Conservation (phyloP, 2,888 invertebrate species). For the Eremobia ochroleuca region DNA sequence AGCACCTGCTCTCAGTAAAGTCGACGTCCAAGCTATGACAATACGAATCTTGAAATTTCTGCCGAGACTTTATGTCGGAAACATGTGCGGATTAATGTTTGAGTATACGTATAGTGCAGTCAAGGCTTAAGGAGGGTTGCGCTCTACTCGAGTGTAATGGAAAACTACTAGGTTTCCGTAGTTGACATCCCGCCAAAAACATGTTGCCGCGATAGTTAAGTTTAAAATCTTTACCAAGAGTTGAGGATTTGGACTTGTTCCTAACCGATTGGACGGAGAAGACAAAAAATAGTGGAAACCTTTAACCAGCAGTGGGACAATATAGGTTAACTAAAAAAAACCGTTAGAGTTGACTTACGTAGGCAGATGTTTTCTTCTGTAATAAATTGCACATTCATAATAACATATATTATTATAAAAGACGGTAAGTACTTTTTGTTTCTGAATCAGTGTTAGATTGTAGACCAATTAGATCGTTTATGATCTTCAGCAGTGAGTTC, state of each 20-base stretch:
- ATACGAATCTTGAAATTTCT: not conserved
- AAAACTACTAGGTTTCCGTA: conserved; percentile 10
- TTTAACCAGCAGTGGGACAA: no score
- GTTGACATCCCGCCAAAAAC: not conserved
- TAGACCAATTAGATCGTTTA: not conserved
- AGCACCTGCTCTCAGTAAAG: conserved; percentile 1
- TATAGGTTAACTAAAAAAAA: no score
- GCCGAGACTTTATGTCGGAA: conserved; percentile 10
- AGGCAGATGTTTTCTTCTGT: not conserved
- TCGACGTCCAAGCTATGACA: not conserved
- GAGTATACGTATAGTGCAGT: conserved; percentile 4
- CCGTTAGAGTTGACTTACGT: not conserved
- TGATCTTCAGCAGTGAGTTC: not conserved
- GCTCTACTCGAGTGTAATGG: conserved; percentile 19
- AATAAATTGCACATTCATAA: not conserved
- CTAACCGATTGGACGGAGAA: no score
- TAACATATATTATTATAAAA: not conserved
- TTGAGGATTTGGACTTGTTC: no score
- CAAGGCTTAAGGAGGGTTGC: conserved; percentile 1
- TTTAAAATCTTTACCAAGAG: no score
- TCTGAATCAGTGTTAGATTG: not conserved
- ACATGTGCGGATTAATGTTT: not conserved
- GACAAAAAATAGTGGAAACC: no score
- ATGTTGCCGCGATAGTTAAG: not conserved
- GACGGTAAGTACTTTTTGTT: not conserved